Percentiles rank a stretch among this genome's conserved stretches.
Conservation (phyloP, 2,113 vertebrate species). For the Gallinago undulata region DNA sequence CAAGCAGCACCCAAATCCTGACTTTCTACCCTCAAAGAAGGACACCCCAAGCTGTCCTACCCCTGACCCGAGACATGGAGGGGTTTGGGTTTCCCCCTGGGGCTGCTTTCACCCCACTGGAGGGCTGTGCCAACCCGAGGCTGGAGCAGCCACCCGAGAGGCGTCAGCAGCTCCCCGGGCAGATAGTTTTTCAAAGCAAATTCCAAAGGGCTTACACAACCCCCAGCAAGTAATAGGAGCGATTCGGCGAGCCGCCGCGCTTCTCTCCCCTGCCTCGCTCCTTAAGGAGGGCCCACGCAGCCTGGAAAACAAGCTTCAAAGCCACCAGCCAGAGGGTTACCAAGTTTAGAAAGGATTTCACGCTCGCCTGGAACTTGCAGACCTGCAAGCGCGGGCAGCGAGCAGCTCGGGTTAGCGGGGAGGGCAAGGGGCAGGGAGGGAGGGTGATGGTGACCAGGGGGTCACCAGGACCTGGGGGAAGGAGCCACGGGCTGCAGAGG, state of each 20-base stretch:
- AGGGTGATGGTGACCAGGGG: background rate
- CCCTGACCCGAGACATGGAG: background rate
- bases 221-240: conserved; percentile 23
- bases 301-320: conserved; percentile 39
- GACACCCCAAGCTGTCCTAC: no score
- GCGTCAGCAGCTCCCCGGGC: background rate
- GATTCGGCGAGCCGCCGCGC: background rate
- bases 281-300: conserved; percentile 17
- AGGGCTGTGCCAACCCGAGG: background rate
- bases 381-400: background rate
- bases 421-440: background rate
- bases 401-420: background rate
- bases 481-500: accelerated
- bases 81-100: background rate
- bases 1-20: background rate
- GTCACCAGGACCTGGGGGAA: background rate
- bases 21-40: background rate
- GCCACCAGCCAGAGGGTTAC: background rate
- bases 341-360: conserved; percentile 61
- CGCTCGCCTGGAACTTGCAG: background rate
- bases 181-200: conserved; percentile 65
- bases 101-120: background rate
- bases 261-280: conserved; percentile 16
- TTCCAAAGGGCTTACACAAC: conserved; percentile 62
- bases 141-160: background rate